A percentile compares a stretch with the other conserved stretches of the same genome.
Conservation (phyloP, 2,888 invertebrate species). For the Odontothrips loti region DNA sequence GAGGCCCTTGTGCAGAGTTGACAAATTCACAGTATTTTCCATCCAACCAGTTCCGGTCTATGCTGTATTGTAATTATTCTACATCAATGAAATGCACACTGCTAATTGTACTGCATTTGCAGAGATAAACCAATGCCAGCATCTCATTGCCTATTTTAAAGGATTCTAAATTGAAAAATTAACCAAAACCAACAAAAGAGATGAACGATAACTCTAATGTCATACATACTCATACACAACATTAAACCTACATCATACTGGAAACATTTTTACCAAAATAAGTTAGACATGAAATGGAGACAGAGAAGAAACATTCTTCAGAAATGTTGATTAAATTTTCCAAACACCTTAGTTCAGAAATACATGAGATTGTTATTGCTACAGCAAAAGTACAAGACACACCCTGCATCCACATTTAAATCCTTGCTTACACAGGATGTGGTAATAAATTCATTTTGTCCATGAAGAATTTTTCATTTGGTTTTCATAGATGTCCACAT, state of each 20-base stretch:
- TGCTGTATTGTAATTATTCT: neutral
- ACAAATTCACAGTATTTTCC: neutral
- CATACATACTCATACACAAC: neutral
- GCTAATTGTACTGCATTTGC: neutral
- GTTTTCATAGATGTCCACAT: neutral
- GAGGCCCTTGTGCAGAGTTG: neutral
- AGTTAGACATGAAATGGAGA: conserved; percentile 11
- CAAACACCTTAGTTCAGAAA: neutral
- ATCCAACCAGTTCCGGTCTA: neutral
- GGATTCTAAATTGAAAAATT: neutral
- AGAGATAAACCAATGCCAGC: neutral
- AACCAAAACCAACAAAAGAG: conserved; percentile 12
- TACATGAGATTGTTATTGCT: conserved; percentile 6
- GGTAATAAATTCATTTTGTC: neutral
- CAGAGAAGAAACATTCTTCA: neutral
- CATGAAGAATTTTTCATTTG: neutral
- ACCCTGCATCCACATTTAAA: neutral
- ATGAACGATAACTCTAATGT: neutral
- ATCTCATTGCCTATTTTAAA: neutral
- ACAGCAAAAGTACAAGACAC: neutral
- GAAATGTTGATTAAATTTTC: conserved; percentile 8
- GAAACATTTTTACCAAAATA: conserved; percentile 21
- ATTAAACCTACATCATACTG: neutral
- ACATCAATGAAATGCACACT: conserved; percentile 8
- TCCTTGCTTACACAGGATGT: neutral